These are phyloP conservation scores for Caenorhabditis parvicauda DNA, from an alignment of 2,888 invertebrate species.

Conservation along the genomic window DNA sequence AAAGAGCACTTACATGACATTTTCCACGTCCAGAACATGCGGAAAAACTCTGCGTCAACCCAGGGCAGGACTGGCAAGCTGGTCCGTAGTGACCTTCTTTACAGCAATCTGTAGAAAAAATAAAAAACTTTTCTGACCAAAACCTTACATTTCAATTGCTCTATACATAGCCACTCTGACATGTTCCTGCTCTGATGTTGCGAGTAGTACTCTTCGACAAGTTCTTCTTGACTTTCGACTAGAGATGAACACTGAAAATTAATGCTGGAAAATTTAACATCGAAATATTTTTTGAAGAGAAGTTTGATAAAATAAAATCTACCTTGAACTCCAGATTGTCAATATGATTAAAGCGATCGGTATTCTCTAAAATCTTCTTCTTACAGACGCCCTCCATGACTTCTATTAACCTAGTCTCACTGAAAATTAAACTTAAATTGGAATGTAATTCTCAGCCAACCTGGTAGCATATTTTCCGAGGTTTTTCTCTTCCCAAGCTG, in stretches of 20 bases:
- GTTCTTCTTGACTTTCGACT: constrained; percentile 79
- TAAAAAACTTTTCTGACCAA: neutral
- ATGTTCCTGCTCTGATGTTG: constrained; percentile 65
- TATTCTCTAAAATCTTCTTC: constrained; percentile 66
- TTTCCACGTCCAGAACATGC: constrained; percentile 82
- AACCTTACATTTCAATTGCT: constrained; percentile 31
- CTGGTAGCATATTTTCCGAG: constrained; percentile 77
- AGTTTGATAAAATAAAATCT: constrained; percentile 27
- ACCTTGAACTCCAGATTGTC: constrained; percentile 57
- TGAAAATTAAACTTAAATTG: constrained; percentile 45
- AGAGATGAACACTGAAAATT: constrained; percentile 76
- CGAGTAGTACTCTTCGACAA: constrained; percentile 86
- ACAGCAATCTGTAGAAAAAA: constrained; percentile 73
- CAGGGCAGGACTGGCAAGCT: constrained; percentile 78
- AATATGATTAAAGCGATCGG: constrained; percentile 59
- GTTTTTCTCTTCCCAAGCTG: constrained; percentile 86
- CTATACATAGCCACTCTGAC: constrained; percentile 34
- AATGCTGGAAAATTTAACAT: neutral
- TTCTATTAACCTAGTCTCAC: constrained; percentile 85
- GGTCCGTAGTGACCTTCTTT: constrained; percentile 80
- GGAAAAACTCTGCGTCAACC: constrained; percentile 70
- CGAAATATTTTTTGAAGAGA: constrained; percentile 49
- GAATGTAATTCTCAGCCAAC: constrained; percentile 24
- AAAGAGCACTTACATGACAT: constrained; percentile 68
- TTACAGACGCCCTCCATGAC: constrained; percentile 84